Conservation (phyloP, 2,113 vertebrate genomes). For the Rynchops niger region DNA sequence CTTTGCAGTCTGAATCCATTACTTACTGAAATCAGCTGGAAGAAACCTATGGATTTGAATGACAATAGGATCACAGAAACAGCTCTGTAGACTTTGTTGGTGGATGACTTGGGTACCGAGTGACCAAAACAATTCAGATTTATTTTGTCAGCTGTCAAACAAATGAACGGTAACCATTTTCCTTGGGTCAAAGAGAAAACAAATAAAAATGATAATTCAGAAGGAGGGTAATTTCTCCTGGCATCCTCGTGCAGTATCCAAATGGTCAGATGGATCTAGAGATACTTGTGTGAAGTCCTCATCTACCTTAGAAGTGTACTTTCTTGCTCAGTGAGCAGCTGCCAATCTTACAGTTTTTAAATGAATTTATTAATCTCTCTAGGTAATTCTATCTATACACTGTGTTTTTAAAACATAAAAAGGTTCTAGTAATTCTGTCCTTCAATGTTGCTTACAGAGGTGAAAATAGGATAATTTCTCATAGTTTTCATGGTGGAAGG, state of each 20-base stretch:
- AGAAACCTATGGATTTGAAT: background rate
- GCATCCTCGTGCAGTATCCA: background rate
- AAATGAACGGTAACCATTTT: background rate
- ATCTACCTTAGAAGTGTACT: background rate
- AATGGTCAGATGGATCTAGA: background rate
- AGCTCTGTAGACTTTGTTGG: background rate
- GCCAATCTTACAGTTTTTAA: rapidly evolving
- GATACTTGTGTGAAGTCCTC: background rate
- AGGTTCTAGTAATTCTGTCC: background rate
- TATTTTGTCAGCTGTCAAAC: background rate
- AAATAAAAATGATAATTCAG: background rate
- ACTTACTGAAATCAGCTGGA: background rate
- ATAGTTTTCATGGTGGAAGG: background rate
- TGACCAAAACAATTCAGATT: background rate
- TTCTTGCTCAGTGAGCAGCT: background rate
- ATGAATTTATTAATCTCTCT: background rate
- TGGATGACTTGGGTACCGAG: background rate
- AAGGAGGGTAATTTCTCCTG: background rate
- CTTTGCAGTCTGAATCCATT: background rate
- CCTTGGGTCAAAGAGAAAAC: background rate
- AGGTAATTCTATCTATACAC: background rate
- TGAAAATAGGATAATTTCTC: background rate
- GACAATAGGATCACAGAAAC: background rate
- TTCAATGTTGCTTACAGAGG: background rate
- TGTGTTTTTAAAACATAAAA: background rate